Base-by-base conservation (phyloP, 2,797 vertebrate species). In the Channa striata region DNA sequence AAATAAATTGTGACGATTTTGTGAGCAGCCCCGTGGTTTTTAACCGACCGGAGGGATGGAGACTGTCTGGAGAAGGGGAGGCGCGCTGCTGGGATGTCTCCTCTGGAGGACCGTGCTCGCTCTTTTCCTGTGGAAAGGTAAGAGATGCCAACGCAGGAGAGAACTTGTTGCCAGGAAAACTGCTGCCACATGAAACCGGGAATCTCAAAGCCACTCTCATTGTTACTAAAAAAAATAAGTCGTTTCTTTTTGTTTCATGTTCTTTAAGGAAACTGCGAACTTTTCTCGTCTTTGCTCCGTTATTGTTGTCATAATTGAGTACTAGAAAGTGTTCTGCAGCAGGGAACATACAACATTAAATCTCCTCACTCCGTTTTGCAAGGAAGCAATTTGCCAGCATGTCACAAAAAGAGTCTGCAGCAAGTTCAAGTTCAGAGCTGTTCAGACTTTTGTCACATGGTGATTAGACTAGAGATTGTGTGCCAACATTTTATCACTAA, bases 81-180 rank as follows among this genome's bases (percentile, higher is more conserved):
- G 70, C 76, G 78, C 85, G 65, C 81, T 67, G 72, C 9, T 73
- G 68, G 78, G 70, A 78, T 72, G 71, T 60, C 66, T 68, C 66
- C 69, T 89, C 57, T 87, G 87, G 86, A 86, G 72, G 82, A 81
- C 84, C 50, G 47, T 85, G 79, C 73, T 93, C 9, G 67, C 92
- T 20, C 57, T 91, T 21, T 25, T 79, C 40, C 60, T 89, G 72
- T 91, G 87, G 83, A 77, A 77, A 90, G 92, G 93, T 93, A 91
- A 81, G 87, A 67, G n/a, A 59, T 11, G 42, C 40, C 21, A 51
- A 58, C 43, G 19, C 39, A n/a, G 11, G 8, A 20, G 12, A 17
- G 60, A 87, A 91, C 82, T 86, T 92, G 84, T 82, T 87, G 81
- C 74, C 73, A 44, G 47, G 57, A 75, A 8, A 74, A 65, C 51